phyloP scores from a whole-genome alignment of 2,113 vertebrate species.

The Uropsilus gracilis region DNA sequence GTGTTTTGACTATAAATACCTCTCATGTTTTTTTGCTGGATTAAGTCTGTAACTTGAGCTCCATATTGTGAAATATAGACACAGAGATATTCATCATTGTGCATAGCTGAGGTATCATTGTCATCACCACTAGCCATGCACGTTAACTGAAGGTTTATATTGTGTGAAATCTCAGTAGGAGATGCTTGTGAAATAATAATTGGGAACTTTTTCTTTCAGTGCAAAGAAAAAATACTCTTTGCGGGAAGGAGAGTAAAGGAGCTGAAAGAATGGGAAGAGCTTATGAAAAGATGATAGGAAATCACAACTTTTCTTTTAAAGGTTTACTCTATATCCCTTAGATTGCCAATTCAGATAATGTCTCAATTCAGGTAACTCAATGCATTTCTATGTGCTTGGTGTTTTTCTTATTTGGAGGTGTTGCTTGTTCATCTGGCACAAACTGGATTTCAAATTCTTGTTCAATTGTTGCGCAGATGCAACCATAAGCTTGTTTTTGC shows the following conservation, averaged over 20 bases:
- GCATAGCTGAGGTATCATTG: not conserved
- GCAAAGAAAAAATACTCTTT: not conserved
- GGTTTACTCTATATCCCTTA: not conserved
- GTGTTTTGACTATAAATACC: constrained; percentile 45
- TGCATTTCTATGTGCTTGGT: not conserved
- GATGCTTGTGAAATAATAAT: not conserved
- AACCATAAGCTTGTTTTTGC: not conserved
- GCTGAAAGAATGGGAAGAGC: not conserved
- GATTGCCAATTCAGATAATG: not conserved
- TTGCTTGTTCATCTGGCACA: not conserved
- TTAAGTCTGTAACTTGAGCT: constrained; percentile 63
- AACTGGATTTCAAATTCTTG: not conserved
- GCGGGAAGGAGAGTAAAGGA: not conserved
- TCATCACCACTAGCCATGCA: not conserved
- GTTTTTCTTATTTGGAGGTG: not conserved
- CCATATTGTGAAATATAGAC: constrained; percentile 54
- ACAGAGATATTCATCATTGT: constrained; percentile 24
- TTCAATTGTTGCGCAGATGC: not conserved
- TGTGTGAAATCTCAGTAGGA: not conserved
- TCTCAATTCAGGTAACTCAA: not conserved
- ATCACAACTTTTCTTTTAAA: constrained; percentile 16
- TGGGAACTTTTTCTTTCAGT: not conserved
- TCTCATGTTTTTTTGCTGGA: constrained; percentile 28
- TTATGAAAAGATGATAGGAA: not conserved
- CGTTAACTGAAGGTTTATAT: not conserved